Conservation (phyloP, 2,888 invertebrate species). For the Calliphora vomitoria region DNA sequence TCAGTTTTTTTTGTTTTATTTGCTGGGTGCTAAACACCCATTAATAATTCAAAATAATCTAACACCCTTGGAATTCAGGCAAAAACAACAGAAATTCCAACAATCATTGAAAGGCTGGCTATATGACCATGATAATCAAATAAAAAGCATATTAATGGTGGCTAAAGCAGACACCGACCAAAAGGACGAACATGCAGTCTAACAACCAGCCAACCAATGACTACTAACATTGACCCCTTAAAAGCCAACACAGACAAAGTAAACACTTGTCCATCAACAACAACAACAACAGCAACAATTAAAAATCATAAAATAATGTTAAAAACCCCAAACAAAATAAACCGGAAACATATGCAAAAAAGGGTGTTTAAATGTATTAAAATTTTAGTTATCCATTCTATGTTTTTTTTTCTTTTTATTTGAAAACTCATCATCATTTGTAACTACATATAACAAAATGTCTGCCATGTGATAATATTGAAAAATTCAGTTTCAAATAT, state of each 20-base stretch:
- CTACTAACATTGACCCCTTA: constrained; percentile 59
- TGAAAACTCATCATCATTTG: neutral
- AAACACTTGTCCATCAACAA: constrained; percentile 42
- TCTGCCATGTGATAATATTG: constrained; percentile 18
- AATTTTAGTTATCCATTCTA: constrained; percentile 25
- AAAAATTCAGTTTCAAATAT: neutral
- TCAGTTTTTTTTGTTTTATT: constrained; percentile 5
- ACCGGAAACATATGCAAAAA: constrained; percentile 34
- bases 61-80: constrained; percentile 43
- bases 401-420: neutral
- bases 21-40: constrained; percentile 62
- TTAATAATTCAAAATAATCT: constrained; percentile 68
- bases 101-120: constrained; percentile 33
- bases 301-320: constrained; percentile 30
- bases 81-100: constrained; percentile 52
- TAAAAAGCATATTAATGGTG: constrained; percentile 61
- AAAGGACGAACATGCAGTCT: constrained; percentile 36
- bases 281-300: constrained; percentile 9
- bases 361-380: constrained; percentile 51
- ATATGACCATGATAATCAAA: constrained; percentile 65
- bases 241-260: constrained; percentile 57
- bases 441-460: constrained; percentile 21
- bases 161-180: constrained; percentile 25
- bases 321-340: constrained; percentile 35
- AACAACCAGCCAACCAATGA: constrained; percentile 47